Percentiles rank a stretch among this genome's conserved stretches.
Evolutionary conservation across 2,113 vertebrate species (phyloP).

Genomic region (Dasypus novemcinctus): DNA sequence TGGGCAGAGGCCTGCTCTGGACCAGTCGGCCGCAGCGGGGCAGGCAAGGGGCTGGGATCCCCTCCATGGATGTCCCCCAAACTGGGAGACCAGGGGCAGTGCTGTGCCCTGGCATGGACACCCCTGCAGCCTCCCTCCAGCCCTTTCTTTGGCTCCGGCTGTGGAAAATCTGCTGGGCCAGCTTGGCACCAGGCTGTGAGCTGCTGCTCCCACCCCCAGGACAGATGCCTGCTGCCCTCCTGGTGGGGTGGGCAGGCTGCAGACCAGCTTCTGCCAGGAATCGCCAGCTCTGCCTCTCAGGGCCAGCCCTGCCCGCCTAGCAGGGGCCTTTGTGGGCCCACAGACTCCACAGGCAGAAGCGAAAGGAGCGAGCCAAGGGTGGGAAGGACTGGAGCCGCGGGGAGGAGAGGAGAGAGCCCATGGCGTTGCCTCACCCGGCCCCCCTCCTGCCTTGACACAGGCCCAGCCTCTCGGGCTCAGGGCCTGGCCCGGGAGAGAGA

Average conservation of each 20-base stretch:
- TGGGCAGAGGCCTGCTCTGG: background rate
- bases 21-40: too few relatives aligned
- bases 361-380: background rate
- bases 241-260: background rate
- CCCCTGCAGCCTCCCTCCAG: too few relatives aligned
- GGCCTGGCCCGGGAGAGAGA: background rate
- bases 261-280: background rate
- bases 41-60: background rate
- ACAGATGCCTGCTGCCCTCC: background rate
- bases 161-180: background rate
- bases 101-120: too few relatives aligned
- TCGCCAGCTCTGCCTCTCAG: background rate
- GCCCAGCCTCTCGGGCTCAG: background rate
- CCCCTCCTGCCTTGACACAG: background rate
- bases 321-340: background rate
- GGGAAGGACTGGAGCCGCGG: background rate
- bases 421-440: background rate
- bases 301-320: too few relatives aligned
- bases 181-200: background rate
- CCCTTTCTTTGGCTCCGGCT: background rate
- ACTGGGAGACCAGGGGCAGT: background rate
- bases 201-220: background rate
- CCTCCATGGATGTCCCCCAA: background rate
- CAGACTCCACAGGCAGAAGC: background rate
- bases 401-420: background rate